Evolutionary conservation across 2,113 vertebrate genomes (phyloP).

Genomic region (mouse (Mus musculus)): GRCm39 chr13:93348501-93349000

Average conservation of each 20-base stretch:
- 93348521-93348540: slow-evolving; percentile 55
- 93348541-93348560: slow-evolving; percentile 72
- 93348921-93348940: neutral
- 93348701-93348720: neutral
- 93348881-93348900: too few species aligned
- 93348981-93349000: neutral
- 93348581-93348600: slow-evolving; percentile 69
- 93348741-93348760: neutral
- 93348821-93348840: neutral
- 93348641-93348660: slow-evolving; percentile 5
- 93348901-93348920: neutral
- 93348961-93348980: neutral
- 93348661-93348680: neutral
- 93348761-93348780: neutral
- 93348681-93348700: neutral
- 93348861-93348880: neutral
- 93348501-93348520: slow-evolving; percentile 77
- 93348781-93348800: neutral
- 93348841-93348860: neutral
- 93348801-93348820: neutral
- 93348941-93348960: neutral
- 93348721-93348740: neutral
- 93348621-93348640: slow-evolving; percentile 35
- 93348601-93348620: slow-evolving; percentile 56
- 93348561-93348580: slow-evolving; percentile 68